A percentile compares a stretch with the other conserved stretches of the same genome.
These are phyloP conservation scores for Erethizon dorsatum DNA, from an alignment of 2,797 vertebrate genomes.

Conservation along the genomic window DNA sequence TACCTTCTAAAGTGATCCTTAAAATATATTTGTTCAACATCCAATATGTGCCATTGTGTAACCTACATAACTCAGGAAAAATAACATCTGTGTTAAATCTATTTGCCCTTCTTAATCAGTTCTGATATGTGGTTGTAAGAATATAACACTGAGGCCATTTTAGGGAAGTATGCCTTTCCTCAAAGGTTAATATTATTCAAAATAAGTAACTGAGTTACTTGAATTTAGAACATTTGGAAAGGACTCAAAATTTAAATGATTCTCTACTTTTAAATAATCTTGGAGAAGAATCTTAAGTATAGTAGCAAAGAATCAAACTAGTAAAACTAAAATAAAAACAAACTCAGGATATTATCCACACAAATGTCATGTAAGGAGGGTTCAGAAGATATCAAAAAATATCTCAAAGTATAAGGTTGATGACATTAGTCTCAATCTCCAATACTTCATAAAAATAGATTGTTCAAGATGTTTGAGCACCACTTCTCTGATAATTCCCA, in stretches of 20 bases:
- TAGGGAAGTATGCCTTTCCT: background rate
- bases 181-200: conserved; percentile 29
- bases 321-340: background rate
- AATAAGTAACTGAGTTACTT: conserved; percentile 7
- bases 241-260: conserved; percentile 38
- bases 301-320: conserved; percentile 15
- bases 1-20: conserved; percentile 52
- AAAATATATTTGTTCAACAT: background rate
- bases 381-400: background rate
- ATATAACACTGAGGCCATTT: conserved; percentile 33
- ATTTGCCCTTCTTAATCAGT: conserved; percentile 36
- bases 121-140: background rate
- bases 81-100: conserved; percentile 46
- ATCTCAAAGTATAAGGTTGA: background rate
- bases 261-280: conserved; percentile 41
- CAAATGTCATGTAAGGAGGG: background rate
- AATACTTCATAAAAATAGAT: background rate
- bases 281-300: background rate
- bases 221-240: conserved; percentile 43
- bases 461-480: background rate
- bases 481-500: background rate
- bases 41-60: background rate
- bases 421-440: background rate
- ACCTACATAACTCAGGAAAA: conserved; percentile 24
- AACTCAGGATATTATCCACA: background rate